Evolutionary conservation across 2,888 invertebrate species (phyloP), one percentile per base, ranked within the genome.

Genomic region (Hedya salicella): DNA sequence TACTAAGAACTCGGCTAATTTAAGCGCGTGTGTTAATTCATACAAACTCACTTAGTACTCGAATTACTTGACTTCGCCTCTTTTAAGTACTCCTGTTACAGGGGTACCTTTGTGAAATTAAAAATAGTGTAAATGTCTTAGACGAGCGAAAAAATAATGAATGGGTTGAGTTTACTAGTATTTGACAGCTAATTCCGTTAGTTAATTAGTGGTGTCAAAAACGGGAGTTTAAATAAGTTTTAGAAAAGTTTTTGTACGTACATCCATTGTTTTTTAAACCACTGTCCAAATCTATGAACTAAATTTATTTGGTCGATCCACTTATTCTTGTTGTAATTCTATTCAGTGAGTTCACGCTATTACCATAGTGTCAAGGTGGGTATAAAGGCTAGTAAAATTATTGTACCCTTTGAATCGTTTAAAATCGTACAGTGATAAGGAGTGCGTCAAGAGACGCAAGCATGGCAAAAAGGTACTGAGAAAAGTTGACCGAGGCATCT

Each of bases 51-150:
- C 54, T 78, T 86, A 87, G 87, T 87, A 83, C 88, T 88, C 88
- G 78, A 82, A 86, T 88, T 88, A 87, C 88, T 88, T 88, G 88
- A 88, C 87, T 88, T 77, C 71, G 77, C 40, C 21, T 40, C 56
- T 70, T 70, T 65, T 78, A 82, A 85, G 79, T 86, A 83, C 74
- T 77, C 79, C 85, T 87, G 81, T 87, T 64, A 53, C 83, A 79
- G 75, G 81, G 82, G 79, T 76, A 75, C 75, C 75, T 78, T 79
- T 80, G 77, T 79, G 65, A 68, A 84, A 86, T 86, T 84, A 84
- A 85, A 85, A 82, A 81, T 81, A 81, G 86, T 86, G 86, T 86
- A 83, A 83, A 85, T 83, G 74, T 81, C 80, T 74, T 11, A 16
- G 70, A 36, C 62, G 66, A 59, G 62, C 44, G 63, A 19, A 53